A percentile compares a stretch with the other conserved stretches of the same genome.
These are phyloP conservation scores for Anguilla japonica DNA, from an alignment of 2,113 vertebrate species.

Conservation along the genomic window DNA sequence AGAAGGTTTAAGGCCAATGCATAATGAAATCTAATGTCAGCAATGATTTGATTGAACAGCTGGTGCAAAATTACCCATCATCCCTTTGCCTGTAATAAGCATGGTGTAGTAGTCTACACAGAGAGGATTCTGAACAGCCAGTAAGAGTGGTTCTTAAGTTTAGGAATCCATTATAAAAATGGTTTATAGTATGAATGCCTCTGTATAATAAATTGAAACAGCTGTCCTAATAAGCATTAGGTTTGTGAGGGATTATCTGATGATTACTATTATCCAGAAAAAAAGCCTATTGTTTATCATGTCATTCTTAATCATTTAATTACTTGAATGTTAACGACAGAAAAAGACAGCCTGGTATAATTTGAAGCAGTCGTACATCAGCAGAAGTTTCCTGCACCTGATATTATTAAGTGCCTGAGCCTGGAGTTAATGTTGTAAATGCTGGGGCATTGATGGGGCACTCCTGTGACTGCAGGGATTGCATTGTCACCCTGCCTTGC, in stretches of 20 bases:
- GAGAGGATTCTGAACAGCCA: background rate
- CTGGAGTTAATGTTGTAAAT: background rate
- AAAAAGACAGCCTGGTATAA: background rate
- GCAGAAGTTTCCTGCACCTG: background rate
- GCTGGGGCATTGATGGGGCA: background rate
- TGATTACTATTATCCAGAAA: background rate
- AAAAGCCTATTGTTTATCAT: background rate
- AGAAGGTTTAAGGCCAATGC: background rate
- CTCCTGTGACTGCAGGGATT: background rate
- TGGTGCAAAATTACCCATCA: slow-evolving; percentile 6
- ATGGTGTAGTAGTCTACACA: background rate
- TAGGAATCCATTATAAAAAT: background rate
- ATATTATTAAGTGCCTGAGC: background rate
- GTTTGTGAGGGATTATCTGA: background rate
- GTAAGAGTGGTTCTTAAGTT: background rate
- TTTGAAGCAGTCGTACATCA: background rate
- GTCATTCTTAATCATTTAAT: background rate
- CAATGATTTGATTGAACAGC: background rate
- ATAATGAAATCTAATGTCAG: background rate
- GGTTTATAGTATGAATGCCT: background rate
- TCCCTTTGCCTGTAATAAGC: background rate
- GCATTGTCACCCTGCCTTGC: background rate
- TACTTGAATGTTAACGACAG: background rate
- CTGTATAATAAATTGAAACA: background rate
- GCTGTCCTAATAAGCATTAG: slow-evolving; percentile 1